Conservation (phyloP, 2,888 invertebrate genomes). For the Yponomeuta malinellus region DNA sequence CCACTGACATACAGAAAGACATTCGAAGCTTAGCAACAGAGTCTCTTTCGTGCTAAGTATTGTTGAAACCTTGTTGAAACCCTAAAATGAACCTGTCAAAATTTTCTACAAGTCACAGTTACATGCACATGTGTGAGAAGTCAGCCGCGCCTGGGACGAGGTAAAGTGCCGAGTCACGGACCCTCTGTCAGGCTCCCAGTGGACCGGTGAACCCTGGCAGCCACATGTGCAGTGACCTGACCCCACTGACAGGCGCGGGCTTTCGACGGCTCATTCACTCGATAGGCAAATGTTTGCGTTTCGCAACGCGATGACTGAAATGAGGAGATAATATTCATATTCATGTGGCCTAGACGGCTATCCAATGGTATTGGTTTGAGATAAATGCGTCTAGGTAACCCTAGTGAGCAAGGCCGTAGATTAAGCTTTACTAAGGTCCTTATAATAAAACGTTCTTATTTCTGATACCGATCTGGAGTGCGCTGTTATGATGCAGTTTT, state of each 20-base stretch:
- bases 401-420: too few species aligned
- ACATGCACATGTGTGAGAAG: conserved; percentile 43
- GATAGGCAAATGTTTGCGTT: conserved; percentile 6
- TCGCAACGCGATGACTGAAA: neutral
- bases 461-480: too few species aligned
- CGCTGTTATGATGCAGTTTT: too few species aligned
- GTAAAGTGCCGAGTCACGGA: conserved; percentile 53
- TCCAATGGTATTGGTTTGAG: too few species aligned
- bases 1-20: too few species aligned
- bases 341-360: too few species aligned
- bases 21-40: too few species aligned
- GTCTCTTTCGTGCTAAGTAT: too few species aligned
- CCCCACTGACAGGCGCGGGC: conserved; percentile 1
- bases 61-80: conserved; percentile 26
- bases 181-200: conserved; percentile 69
- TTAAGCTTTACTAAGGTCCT: too few species aligned
- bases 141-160: conserved; percentile 36
- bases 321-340: neutral
- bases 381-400: too few species aligned
- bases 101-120: conserved; percentile 52
- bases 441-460: too few species aligned
- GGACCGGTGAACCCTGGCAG: conserved; percentile 53
- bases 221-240: conserved; percentile 42
- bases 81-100: conserved; percentile 62
- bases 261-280: neutral